These are phyloP conservation scores for Gymnopithys bicolor DNA, from an alignment of 2,797 vertebrate species.

Conservation along the genomic window DNA sequence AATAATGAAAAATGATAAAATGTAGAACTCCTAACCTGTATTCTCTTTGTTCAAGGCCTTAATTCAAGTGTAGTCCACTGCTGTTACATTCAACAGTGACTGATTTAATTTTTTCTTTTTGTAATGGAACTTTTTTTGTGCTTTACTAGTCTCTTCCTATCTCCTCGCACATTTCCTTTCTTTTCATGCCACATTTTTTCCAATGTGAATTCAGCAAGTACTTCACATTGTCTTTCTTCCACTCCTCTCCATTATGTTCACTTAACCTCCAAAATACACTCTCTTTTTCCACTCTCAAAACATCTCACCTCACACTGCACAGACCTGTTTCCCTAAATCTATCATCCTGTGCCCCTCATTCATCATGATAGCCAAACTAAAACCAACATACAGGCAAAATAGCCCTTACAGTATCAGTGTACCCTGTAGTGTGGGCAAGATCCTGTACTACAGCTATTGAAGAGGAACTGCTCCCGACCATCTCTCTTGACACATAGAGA, in stretches of 20 bases:
- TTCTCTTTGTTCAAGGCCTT: not conserved
- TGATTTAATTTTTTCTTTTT: not conserved
- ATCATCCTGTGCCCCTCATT: not conserved
- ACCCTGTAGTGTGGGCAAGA: not conserved
- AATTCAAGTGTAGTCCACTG: not conserved
- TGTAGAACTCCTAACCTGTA: not conserved
- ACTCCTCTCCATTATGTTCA: not conserved
- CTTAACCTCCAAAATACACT: not conserved
- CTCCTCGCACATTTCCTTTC: not conserved
- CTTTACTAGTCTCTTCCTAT: not conserved
- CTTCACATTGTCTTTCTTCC: not conserved
- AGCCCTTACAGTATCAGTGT: rapidly evolving
- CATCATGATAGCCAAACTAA: not conserved
- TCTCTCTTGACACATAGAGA: not conserved
- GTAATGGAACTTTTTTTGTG: not conserved
- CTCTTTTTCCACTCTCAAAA: not conserved
- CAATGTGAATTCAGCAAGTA: not conserved
- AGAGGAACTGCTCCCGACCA: not conserved
- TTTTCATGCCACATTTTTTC: not conserved
- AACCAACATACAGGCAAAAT: not conserved
- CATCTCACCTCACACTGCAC: not conserved
- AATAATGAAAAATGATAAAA: not conserved
- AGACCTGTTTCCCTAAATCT: not conserved
- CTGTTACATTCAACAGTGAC: not conserved
- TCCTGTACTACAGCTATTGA: not conserved